These are phyloP conservation scores for Cinclus cinclus DNA, from an alignment of 2,113 vertebrate species.

Conservation along the genomic window DNA sequence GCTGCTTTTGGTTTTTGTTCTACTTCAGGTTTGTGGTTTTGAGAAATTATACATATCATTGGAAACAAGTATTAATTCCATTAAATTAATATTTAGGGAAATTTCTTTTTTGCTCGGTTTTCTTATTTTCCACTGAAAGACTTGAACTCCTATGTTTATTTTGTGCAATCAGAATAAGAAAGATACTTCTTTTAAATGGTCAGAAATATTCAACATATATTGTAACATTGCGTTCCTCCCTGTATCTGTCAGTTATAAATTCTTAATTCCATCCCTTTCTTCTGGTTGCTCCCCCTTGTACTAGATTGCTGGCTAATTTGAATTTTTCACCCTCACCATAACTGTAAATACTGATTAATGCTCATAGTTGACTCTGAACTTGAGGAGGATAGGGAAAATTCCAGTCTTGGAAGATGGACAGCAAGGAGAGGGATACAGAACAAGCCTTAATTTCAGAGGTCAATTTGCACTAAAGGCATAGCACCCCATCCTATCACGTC, in stretches of 20 bases:
- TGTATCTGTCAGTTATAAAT: not conserved
- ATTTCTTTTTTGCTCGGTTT: not conserved
- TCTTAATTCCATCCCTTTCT: not conserved
- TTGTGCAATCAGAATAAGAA: not conserved
- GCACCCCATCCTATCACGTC: not conserved
- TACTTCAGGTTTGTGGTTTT: not conserved
- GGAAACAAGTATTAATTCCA: not conserved
- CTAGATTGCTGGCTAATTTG: not conserved
- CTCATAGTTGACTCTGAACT: not conserved
- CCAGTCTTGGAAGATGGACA: not conserved
- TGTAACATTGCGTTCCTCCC: not conserved
- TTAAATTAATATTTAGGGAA: not conserved
- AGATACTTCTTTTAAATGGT: not conserved
- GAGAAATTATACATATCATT: not conserved
- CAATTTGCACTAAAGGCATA: not conserved
- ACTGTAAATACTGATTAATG: not conserved
- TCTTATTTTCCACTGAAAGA: not conserved
- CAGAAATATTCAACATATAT: not conserved
- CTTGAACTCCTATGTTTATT: not conserved
- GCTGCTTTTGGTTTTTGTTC: not conserved
- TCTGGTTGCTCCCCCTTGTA: not conserved
- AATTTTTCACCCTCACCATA: not conserved
- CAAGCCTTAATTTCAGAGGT: not conserved
- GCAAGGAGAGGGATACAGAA: not conserved
- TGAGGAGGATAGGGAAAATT: not conserved